These are phyloP conservation scores for Pomatostomus ruficeps DNA, from an alignment of 2,113 vertebrate species.

Conservation along the genomic window DNA sequence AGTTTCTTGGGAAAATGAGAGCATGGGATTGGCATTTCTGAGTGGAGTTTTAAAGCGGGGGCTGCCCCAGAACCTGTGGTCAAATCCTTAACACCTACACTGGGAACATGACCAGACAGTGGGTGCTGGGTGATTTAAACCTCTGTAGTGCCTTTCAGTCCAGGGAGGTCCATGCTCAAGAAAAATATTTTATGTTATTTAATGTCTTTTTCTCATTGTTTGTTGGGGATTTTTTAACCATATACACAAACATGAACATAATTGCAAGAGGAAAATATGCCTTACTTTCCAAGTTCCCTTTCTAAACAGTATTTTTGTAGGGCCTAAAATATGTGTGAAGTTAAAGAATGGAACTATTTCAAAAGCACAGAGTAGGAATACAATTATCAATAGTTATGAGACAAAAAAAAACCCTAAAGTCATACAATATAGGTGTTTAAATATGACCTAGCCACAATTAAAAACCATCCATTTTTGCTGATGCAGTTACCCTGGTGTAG, in stretches of 20 bases:
- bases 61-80: neutral
- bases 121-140: neutral
- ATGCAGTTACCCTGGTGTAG: neutral
- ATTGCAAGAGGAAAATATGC: neutral
- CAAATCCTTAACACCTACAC: neutral
- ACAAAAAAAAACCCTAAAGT: neutral
- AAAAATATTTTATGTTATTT: neutral
- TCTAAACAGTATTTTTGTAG: neutral
- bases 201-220: neutral
- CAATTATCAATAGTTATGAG: neutral
- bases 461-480: neutral
- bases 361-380: neutral
- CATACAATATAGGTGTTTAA: neutral
- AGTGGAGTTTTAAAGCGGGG: neutral
- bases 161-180: neutral
- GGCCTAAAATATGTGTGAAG: neutral
- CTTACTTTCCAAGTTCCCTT: neutral
- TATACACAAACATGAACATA: neutral
- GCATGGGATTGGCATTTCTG: constrained; percentile 10
- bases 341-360: neutral
- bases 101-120: neutral
- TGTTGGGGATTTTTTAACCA: neutral
- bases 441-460: neutral
- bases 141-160: neutral
- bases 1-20: constrained; percentile 25